Conservation (phyloP, 2,797 vertebrate genomes). For the Hypotaenidia philippensis region DNA sequence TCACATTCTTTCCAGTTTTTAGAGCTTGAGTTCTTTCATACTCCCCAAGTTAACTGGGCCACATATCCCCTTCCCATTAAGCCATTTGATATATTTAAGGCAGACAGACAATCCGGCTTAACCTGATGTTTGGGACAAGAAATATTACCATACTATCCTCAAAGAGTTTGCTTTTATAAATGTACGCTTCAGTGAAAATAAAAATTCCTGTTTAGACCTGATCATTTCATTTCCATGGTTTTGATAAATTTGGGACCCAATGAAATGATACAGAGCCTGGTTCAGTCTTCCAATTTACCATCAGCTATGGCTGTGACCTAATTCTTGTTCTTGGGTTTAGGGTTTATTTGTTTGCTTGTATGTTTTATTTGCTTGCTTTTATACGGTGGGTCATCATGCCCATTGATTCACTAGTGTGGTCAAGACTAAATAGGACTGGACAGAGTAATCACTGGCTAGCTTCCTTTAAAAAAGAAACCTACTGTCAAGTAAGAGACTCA, state of each 20-base stretch:
- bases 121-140: not conserved
- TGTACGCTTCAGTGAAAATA: not conserved
- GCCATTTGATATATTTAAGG: not conserved
- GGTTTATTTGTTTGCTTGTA: accelerated
- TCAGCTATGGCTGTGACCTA: not conserved
- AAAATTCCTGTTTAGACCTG: not conserved
- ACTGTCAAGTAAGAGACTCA: not conserved
- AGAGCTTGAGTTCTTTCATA: not conserved
- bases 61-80: not conserved
- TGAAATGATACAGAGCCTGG: not conserved
- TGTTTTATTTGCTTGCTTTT: not conserved
- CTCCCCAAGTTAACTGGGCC: not conserved
- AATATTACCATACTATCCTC: not conserved
- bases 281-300: not conserved
- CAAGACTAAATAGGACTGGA: not conserved
- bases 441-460: not conserved
- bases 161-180: not conserved
- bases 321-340: not conserved
- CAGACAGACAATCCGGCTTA: not conserved
- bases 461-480: not conserved
- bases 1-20: not conserved
- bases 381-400: not conserved
- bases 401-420: not conserved
- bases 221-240: not conserved
- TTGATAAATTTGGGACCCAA: not conserved